Percentiles rank a stretch among this genome's conserved stretches.
phyloP scores from a whole-genome alignment of 2,888 invertebrate species.

The Tridacna gigas region DNA sequence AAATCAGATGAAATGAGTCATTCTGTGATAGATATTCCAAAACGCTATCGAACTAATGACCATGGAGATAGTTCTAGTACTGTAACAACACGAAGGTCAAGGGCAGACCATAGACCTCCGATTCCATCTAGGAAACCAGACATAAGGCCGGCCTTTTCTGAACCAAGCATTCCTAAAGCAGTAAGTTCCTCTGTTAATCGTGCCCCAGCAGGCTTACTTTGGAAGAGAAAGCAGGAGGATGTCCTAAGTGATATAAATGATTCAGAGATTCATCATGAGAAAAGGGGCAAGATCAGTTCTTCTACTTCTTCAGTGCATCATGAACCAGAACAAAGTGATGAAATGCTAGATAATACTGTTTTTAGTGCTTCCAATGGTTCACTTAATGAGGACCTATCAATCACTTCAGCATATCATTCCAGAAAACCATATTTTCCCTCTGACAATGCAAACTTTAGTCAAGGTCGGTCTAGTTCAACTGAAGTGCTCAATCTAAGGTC shows the following conservation, averaged over 20 bases:
- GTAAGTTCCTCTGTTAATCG: conserved; percentile 58
- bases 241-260: conserved; percentile 59
- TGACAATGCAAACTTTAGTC: conserved; percentile 55
- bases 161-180: conserved; percentile 59
- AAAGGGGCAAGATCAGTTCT: conserved; percentile 41
- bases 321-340: conserved; percentile 32
- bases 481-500: conserved; percentile 56
- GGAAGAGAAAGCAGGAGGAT: conserved; percentile 70
- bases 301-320: conserved; percentile 49
- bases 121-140: conserved; percentile 56
- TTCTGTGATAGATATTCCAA: conserved; percentile 23
- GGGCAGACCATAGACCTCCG: conserved; percentile 62
- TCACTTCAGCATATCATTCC: conserved; percentile 63
- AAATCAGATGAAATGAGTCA: conserved; percentile 53
- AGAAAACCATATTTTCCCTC: conserved; percentile 57
- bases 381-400: conserved; percentile 58
- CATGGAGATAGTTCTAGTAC: background rate
- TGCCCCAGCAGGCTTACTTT: conserved; percentile 71
- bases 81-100: conserved; percentile 43
- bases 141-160: conserved; percentile 57
- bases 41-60: conserved; percentile 26
- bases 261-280: conserved; percentile 47
- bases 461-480: conserved; percentile 58
- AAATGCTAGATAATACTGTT: conserved; percentile 54
- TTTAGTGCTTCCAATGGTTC: conserved; percentile 59